Percentiles rank a stretch among this genome's conserved stretches.
These are phyloP conservation scores for Trichogramma pretiosum DNA, from an alignment of 1,140 invertebrate genomes.

Conservation along the genomic window DNA sequence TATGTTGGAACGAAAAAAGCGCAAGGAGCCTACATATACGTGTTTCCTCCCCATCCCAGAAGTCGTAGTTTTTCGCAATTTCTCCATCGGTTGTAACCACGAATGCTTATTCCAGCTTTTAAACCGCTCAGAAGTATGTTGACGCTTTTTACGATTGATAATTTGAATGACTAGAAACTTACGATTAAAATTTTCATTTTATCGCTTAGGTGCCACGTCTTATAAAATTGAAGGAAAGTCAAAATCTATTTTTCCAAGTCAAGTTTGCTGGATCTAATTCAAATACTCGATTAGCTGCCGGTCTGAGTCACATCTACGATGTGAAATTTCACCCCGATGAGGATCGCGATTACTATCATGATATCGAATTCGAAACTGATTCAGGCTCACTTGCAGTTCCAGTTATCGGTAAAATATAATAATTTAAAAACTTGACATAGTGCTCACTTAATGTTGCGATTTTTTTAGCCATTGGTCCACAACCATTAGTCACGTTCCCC, in stretches of 20 bases:
- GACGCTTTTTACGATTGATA: no score
- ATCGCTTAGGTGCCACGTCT: slow-evolving; percentile 27
- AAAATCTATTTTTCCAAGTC: slow-evolving; percentile 30
- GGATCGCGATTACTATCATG: slow-evolving; percentile 33
- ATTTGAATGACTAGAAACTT: no score
- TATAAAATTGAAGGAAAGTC: slow-evolving; percentile 24
- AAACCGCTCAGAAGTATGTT: no score
- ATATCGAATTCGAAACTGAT: slow-evolving; percentile 31
- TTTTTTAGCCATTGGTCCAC: slow-evolving; percentile 37
- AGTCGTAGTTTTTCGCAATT: slow-evolving; percentile 43
- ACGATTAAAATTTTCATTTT: no score
- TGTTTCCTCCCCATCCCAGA: slow-evolving; percentile 32
- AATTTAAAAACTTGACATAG: slow-evolving; percentile 1
- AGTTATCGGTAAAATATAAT: slow-evolving; percentile 28
- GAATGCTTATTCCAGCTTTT: no score
- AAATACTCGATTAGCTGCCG: slow-evolving; percentile 35
- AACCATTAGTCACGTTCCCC: slow-evolving; percentile 43
- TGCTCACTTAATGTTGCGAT: slow-evolving; percentile 1
- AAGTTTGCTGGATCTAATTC: slow-evolving; percentile 25
- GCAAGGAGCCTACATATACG: background rate
- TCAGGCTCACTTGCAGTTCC: slow-evolving; percentile 28
- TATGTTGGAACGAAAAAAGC: slow-evolving; percentile 16
- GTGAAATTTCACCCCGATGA: slow-evolving; percentile 34
- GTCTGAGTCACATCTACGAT: slow-evolving; percentile 32
- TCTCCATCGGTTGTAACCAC: slow-evolving; percentile 29